These are phyloP conservation scores for Bombycilla garrulus DNA, from an alignment of 2,113 vertebrate genomes.

Conservation along the genomic window DNA sequence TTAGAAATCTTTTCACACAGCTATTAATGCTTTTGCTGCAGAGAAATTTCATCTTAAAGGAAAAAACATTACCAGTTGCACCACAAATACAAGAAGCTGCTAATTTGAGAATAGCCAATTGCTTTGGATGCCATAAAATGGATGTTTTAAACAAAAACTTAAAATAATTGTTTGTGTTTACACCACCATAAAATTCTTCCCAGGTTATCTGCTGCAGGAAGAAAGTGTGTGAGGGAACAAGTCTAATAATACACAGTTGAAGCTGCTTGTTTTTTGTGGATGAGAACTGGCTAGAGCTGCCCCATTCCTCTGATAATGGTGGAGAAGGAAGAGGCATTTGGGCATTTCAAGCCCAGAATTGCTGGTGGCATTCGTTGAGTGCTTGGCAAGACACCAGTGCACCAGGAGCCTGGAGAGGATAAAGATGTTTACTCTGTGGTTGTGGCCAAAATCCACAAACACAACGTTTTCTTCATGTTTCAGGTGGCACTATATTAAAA, in stretches of 20 bases:
- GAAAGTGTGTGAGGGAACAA: neutral
- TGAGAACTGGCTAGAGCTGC: neutral
- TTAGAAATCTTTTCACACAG: constrained; percentile 55
- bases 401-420: neutral
- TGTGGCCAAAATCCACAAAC: constrained; percentile 10
- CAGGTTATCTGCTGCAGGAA: neutral
- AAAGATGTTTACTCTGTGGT: neutral
- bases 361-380: neutral
- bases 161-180: neutral
- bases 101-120: neutral
- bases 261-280: neutral
- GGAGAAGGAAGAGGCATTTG: neutral
- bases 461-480: neutral
- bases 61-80: neutral
- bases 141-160: neutral
- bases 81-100: constrained; percentile 9
- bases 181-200: neutral
- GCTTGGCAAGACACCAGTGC: neutral
- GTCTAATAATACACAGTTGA: neutral
- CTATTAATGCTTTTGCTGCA: constrained; percentile 45
- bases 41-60: constrained; percentile 36
- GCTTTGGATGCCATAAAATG: neutral
- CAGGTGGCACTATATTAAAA: neutral
- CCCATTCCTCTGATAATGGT: neutral
- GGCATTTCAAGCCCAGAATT: neutral